Conservation (phyloP, 2,797 vertebrate genomes). For the Lepidocolaptes lacrymiger region DNA sequence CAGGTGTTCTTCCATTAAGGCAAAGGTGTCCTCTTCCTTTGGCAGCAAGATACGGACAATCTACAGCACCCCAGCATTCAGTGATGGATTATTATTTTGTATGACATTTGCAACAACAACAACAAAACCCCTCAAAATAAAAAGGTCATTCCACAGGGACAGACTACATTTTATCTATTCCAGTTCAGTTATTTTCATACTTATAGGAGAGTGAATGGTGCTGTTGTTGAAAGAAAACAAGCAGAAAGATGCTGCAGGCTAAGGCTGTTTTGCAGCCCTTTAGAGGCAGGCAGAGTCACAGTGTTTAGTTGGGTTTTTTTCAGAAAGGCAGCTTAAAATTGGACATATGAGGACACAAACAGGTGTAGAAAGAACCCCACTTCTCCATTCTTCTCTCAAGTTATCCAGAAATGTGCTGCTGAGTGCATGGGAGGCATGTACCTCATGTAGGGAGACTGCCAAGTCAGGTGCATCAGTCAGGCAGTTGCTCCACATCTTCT, state of each 20-base stretch:
- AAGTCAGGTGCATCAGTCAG: background rate
- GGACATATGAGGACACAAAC: background rate
- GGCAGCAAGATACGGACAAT: background rate
- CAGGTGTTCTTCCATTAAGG: background rate
- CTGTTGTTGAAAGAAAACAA: background rate
- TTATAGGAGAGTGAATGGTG: background rate
- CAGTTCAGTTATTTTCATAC: background rate
- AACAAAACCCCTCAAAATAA: background rate
- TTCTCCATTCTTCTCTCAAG: background rate
- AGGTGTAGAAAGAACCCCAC: background rate
- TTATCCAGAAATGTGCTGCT: background rate
- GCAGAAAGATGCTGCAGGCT: background rate
- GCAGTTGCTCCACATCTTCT: background rate
- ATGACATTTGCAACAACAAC: background rate
- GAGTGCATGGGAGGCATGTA: background rate
- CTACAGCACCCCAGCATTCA: background rate
- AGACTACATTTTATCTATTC: background rate
- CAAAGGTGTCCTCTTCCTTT: background rate
- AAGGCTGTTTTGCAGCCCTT: background rate
- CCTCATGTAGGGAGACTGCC: accelerated
- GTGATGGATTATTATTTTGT: background rate
- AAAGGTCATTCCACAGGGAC: background rate
- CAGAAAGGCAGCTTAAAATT: background rate
- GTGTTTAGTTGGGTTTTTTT: background rate
- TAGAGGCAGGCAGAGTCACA: background rate